phyloP scores from a whole-genome alignment of 2,888 invertebrate genomes.

The Tetanocera ferruginea region DNA sequence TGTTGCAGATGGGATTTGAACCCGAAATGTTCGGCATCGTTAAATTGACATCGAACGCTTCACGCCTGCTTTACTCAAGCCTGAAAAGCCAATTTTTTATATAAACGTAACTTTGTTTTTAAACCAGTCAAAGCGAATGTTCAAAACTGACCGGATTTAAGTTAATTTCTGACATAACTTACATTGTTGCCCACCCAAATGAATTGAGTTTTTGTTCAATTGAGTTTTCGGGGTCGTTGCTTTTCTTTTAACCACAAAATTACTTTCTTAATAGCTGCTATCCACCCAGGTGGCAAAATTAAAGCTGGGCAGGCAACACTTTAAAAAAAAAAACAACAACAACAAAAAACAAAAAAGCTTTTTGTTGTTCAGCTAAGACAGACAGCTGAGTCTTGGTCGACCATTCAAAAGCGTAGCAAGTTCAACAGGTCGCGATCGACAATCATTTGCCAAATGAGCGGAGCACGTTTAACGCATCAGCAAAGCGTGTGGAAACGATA shows the following conservation, averaged over 20 bases:
- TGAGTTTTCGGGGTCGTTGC: neutral
- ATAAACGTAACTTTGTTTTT: no score
- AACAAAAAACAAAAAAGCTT: neutral
- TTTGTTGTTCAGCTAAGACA: neutral
- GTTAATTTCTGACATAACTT: no score
- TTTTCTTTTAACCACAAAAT: neutral
- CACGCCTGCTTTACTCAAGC: no score
- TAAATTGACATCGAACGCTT: no score
- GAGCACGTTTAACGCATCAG: constrained; percentile 65
- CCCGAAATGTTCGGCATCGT: no score
- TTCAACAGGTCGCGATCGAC: constrained; percentile 63
- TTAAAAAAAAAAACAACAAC: neutral
- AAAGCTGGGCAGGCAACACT: neutral
- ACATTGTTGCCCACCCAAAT: constrained; percentile 23
- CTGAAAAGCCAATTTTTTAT: no score
- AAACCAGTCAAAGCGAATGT: neutral
- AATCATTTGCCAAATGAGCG: constrained; percentile 65
- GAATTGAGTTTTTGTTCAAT: neutral
- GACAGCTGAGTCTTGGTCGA: constrained; percentile 15
- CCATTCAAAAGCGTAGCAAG: constrained; percentile 48
- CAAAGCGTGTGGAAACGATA: constrained; percentile 39
- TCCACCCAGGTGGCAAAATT: constrained; percentile 27
- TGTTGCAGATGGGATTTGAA: no score
- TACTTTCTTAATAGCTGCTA: constrained; percentile 12
- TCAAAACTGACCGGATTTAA: constrained; percentile 6